Base-by-base conservation (phyloP, 2,888 invertebrate species). In the Diadegma fenestrale region DNA sequence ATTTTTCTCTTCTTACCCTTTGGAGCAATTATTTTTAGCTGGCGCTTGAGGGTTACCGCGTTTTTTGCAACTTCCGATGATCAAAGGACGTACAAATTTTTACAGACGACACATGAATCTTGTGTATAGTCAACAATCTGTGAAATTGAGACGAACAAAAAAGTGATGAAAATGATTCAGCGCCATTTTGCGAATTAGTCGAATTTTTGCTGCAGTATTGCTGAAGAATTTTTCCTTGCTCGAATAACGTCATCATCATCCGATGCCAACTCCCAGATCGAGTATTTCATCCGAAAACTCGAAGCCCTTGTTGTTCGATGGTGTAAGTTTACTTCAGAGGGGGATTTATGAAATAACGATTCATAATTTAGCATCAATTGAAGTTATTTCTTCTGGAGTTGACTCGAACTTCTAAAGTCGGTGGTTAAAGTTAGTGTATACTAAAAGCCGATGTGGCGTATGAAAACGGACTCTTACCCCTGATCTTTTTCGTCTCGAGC, bases 391-490 rank as follows among this genome's bases (percentile, higher is more conserved):
- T 19, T 48, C 17, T 12, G 33, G 12, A 33, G 10, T 61, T 63
- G 41, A 41, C 43, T 45, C 6, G 45, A 17, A 4, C 26, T 58
- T 43, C 26, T 6, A 30, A 41, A 71, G 14, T 58, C 73, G 41
- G 72, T 73, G 72, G 64, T 82, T 72, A 51, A 48, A 37, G 89
- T 88, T 90, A 26, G 77, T 48, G 37, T 80, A 87, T 87, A 81
- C 85, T 84, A 79, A 88, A 88, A 87, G 89, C 19, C 41, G 17
- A 26, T 19, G 58, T 30, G 66, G 61, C 58, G 58, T 54, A 78
- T 54, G 48, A 19, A 80, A 68, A 89, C 89, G 89, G 88, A 89
- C 88, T 85, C 88, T 88, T 82, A 84, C 88, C 89, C 89, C 90
- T 43, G 30, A 61, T 48, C 84, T 81, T 69, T 77, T 41, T 63